Base-by-base conservation (phyloP, 2,888 invertebrate species). In the Epistrophe grossulariae region DNA sequence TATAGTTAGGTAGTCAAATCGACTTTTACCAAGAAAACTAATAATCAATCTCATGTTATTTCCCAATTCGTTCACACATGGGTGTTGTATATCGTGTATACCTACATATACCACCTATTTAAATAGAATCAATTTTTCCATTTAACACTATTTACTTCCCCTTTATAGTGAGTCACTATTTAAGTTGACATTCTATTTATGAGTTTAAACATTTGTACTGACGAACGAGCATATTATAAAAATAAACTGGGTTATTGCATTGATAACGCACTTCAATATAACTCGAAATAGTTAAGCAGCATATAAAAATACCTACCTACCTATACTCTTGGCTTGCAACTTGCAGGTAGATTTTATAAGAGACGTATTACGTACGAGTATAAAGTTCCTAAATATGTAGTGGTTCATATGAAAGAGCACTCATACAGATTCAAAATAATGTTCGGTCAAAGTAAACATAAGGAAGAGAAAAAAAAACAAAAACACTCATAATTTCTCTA, bases 261-360 rank as follows among this genome's bases (percentile, higher is more conserved):
- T 85, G 84, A 85, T 85, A 85, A 81, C 62, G 62, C 62, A 62
- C 19, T 62, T 73, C 40, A 45, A 85, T 70, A n/a, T 70, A n/a
- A 68, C 28, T 55, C 60, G 11, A 73, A 81, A 71, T 50, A 45
- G 70, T 78, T 82, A 66, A 80, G 59, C 52, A 28, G 40, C 15
- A 77, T 38, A 19, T 68, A 50, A 50, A 68, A 68, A 50, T 70
- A 40, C 6, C 4, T 31, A 6, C 4, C 6, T 35, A 8, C 8
- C 8, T 5, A n/a, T n/a, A 38, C 52, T 72, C 45, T 52, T 45
- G 48, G 17, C 24, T 24, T 11, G 35, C 43, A 64, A 64, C 68
- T 66, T 55, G 78, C 68, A 85, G 82, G 85, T 85, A 85, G 77
- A 71, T 78, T 78, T 81, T 77, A 78, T 68, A 59, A 50, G 19